Conservation (phyloP, 64 coral and sea anemone species). For the Stichodactyla mertensii region DNA sequence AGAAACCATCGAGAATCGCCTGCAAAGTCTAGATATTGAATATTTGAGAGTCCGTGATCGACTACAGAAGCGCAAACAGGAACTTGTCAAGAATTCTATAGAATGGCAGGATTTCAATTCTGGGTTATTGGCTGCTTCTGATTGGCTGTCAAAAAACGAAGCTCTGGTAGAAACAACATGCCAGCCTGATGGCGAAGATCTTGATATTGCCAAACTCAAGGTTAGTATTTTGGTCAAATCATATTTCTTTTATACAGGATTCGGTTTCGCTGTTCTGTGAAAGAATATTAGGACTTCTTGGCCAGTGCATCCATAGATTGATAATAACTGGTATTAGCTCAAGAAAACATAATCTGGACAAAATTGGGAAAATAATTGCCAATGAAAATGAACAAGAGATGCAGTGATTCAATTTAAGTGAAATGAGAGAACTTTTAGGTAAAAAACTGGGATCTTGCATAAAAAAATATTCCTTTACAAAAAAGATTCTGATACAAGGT, state of each 20-base stretch:
- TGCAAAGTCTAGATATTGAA: slow-evolving; percentile 47
- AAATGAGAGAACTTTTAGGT: too few relatives aligned
- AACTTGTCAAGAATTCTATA: slow-evolving; percentile 65
- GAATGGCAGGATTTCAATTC: slow-evolving; percentile 85
- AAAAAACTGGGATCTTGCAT: too few relatives aligned
- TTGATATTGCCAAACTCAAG: slow-evolving; percentile 55
- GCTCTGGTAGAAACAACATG: slow-evolving; percentile 39
- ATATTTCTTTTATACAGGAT: not conserved
- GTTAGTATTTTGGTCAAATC: slow-evolving; percentile 3
- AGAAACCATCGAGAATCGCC: slow-evolving; percentile 30
- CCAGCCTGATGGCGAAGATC: slow-evolving; percentile 37
- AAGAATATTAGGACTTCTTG: too few relatives aligned
- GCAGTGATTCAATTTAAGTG: too few relatives aligned
- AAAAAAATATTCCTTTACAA: too few relatives aligned
- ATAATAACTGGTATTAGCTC: too few relatives aligned
- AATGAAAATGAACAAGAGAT: too few relatives aligned
- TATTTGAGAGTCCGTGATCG: slow-evolving; percentile 61
- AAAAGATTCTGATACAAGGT: too few relatives aligned
- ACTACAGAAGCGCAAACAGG: slow-evolving; percentile 56
- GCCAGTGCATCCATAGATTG: too few relatives aligned
- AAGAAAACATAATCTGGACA: too few relatives aligned
- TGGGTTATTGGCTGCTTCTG: slow-evolving; percentile 55
- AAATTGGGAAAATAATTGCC: too few relatives aligned
- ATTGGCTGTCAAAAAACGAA: slow-evolving; percentile 58
- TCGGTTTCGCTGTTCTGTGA: not conserved